Evolutionary conservation across 2,797 vertebrate genomes (phyloP).

Genomic region (Centroberyx gerrardi): DNA sequence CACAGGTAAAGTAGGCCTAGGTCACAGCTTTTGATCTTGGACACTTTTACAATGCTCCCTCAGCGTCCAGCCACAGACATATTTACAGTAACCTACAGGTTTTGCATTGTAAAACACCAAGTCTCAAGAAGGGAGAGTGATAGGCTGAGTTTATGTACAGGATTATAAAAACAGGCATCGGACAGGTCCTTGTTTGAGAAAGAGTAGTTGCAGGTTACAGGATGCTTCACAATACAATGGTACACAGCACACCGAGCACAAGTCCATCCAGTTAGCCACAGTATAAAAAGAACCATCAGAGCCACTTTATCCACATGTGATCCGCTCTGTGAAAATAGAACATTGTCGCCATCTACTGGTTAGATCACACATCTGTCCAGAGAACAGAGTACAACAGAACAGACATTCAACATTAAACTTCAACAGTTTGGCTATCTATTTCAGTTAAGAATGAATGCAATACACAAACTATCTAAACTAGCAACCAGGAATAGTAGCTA

Average conservation of each 20-base stretch:
- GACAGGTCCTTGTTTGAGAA: conserved; percentile 36
- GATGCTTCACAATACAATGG: conserved; percentile 80
- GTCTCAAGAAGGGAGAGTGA: conserved; percentile 18
- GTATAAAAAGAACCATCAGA: conserved; percentile 68
- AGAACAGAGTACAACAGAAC: conserved; percentile 50
- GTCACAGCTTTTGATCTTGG: conserved; percentile 30
- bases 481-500: conserved; percentile 30
- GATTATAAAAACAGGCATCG: conserved; percentile 56
- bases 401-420: conserved; percentile 58
- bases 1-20: conserved; percentile 46
- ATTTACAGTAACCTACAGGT: conserved; percentile 68
- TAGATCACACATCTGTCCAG: conserved; percentile 51
- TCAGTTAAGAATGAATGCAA: conserved; percentile 62
- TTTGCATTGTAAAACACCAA: conserved; percentile 49
- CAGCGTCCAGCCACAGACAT: conserved; percentile 30
- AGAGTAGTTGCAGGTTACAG: conserved; percentile 62
- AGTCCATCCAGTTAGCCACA: conserved; percentile 61
- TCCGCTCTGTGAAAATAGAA: conserved; percentile 59
- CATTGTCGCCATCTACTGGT: conserved; percentile 72
- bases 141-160: conserved; percentile 63
- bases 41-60: conserved; percentile 3
- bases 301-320: background rate
- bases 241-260: conserved; percentile 72
- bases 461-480: conserved; percentile 69
- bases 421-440: conserved; percentile 59